Percentiles rank a stretch among this genome's conserved stretches.
Conservation (phyloP, 2,113 vertebrate genomes). For the Tricholaema leucomelas region DNA sequence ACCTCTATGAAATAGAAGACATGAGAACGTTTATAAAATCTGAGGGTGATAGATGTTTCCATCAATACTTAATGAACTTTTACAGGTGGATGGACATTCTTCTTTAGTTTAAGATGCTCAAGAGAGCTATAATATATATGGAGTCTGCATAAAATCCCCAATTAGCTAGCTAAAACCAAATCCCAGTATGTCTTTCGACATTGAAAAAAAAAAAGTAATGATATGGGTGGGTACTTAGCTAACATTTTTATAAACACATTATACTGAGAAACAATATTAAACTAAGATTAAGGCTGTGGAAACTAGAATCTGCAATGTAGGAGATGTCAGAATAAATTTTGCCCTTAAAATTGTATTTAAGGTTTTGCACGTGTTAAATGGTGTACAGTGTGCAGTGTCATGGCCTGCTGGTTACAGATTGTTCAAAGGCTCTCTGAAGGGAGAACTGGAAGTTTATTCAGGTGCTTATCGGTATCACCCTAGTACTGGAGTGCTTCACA, state of each 20-base stretch:
- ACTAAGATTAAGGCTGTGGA: neutral
- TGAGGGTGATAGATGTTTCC: neutral
- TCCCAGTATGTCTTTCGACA: neutral
- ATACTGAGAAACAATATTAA: neutral
- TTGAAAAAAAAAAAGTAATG: neutral
- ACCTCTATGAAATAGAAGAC: neutral
- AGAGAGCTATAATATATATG: neutral
- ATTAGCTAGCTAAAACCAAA: neutral
- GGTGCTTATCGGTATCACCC: neutral
- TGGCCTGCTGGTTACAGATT: neutral
- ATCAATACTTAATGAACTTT: neutral
- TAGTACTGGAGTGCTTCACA: neutral
- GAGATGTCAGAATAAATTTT: neutral
- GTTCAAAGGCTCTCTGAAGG: neutral
- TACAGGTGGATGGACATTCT: neutral
- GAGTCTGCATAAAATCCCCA: neutral
- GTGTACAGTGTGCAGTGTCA: fast-evolving
- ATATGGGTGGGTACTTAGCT: neutral
- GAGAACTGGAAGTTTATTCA: neutral
- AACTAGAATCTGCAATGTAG: neutral
- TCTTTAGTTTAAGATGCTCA: neutral
- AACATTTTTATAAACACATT: neutral
- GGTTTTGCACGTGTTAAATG: neutral
- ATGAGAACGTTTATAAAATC: neutral
- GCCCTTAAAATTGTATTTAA: neutral